Conservation (phyloP, 30 jellyfish, hydroid and myxozoan species). For the Rhopilema esculentum region DNA sequence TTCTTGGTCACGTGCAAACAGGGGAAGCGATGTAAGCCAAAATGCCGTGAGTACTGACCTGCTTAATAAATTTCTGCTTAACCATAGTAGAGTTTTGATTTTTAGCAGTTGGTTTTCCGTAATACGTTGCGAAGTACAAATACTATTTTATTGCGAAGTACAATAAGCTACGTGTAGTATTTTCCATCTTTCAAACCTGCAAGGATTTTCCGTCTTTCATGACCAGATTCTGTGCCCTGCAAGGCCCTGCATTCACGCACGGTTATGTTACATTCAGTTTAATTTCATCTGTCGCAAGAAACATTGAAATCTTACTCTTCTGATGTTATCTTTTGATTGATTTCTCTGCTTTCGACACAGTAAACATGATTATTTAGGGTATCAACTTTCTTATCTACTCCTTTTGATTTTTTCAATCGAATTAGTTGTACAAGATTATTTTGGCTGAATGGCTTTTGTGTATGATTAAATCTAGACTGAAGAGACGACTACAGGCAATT, state of each 20-base stretch:
- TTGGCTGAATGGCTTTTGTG: neutral
- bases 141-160: too few species aligned
- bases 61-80: too few species aligned
- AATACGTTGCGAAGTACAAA: too few species aligned
- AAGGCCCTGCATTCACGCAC: too few species aligned
- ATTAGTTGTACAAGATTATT: neutral
- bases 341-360: neutral
- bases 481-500: neutral
- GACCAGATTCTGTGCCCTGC: too few species aligned
- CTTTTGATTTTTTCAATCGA: neutral
- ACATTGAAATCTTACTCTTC: neutral
- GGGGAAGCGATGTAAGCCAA: neutral
- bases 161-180: too few species aligned
- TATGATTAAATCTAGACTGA: neutral
- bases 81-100: too few species aligned
- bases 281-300: neutral
- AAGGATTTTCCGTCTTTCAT: too few species aligned
- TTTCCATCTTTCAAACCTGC: too few species aligned
- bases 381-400: too few species aligned
- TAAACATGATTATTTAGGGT: neutral
- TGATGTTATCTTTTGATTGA: neutral
- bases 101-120: too few species aligned
- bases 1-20: constrained; percentile 66
- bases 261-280: too few species aligned
- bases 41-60: neutral